These are phyloP conservation scores for Lutjanus erythropterus DNA, from an alignment of 2,113 vertebrate species.

Conservation along the genomic window DNA sequence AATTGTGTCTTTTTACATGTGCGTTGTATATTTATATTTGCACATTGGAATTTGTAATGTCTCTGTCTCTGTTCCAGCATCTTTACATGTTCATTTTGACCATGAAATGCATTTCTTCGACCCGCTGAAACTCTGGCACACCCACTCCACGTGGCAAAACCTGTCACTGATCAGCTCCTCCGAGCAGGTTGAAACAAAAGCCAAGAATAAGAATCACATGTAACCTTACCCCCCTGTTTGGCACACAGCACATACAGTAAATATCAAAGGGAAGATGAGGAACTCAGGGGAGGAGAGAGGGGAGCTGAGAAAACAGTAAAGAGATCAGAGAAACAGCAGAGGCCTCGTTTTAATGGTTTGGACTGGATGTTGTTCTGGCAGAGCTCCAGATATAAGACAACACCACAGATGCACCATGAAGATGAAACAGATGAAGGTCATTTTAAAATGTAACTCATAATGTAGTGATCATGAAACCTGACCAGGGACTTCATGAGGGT, in stretches of 20 bases:
- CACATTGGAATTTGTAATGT: too few species aligned
- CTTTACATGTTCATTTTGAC: background rate
- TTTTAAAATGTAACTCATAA: background rate
- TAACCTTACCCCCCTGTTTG: constrained; percentile 1
- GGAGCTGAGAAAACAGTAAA: background rate
- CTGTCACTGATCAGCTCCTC: background rate
- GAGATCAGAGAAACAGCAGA: constrained; percentile 17
- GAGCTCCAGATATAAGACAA: background rate
- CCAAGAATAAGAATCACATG: constrained; percentile 5
- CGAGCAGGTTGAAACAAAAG: background rate
- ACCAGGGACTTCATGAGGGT: background rate
- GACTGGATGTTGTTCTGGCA: constrained; percentile 10
- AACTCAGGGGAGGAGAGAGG: background rate
- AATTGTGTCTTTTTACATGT: too few species aligned
- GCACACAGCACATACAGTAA: background rate
- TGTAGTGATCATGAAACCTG: background rate
- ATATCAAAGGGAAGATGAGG: background rate
- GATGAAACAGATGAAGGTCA: background rate
- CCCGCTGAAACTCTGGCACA: background rate
- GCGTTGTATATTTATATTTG: too few species aligned
- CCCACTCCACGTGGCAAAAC: background rate
- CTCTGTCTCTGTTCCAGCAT: too few species aligned
- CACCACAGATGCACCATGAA: background rate
- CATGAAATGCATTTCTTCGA: background rate
- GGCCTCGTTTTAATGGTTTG: constrained; percentile 8